phyloP scores from a whole-genome alignment of 2,113 vertebrate genomes.

The Sclerurus mexicanus region DNA sequence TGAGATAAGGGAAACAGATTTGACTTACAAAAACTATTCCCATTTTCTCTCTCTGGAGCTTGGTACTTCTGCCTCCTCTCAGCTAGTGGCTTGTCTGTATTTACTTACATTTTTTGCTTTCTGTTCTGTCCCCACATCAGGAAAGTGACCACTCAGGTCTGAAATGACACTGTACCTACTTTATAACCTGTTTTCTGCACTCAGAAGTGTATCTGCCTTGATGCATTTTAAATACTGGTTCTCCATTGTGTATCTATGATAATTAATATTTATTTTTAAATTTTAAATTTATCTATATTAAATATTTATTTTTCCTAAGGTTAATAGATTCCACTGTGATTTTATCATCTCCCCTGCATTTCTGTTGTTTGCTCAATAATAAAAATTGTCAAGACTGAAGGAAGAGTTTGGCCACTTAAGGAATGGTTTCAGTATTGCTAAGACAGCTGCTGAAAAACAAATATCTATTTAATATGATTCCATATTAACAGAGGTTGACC shows the following conservation, averaged over 20 bases:
- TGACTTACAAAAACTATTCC: not conserved
- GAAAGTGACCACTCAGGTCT: not conserved
- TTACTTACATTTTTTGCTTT: not conserved
- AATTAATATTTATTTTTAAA: not conserved
- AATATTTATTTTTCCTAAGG: not conserved
- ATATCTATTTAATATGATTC: not conserved
- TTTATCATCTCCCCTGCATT: not conserved
- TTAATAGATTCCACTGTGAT: not conserved
- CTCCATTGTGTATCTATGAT: not conserved
- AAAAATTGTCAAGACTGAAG: not conserved
- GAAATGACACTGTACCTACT: not conserved
- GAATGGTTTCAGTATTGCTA: not conserved
- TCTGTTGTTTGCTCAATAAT: not conserved
- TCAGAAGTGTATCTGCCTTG: not conserved
- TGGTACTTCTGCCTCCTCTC: not conserved
- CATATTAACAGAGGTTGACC: slow-evolving; percentile 13
- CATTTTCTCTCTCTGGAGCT: not conserved
- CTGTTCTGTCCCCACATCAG: not conserved
- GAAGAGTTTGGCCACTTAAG: not conserved
- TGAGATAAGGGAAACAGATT: not conserved
- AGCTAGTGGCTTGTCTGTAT: not conserved
- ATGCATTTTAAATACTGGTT: not conserved
- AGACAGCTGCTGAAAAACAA: not conserved
- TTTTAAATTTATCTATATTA: not conserved
- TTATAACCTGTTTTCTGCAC: not conserved